These are phyloP conservation scores for Chrysogorgia sp. DNA, from an alignment of 92 coral and sea anemone genomes.

Conservation along the genomic window DNA sequence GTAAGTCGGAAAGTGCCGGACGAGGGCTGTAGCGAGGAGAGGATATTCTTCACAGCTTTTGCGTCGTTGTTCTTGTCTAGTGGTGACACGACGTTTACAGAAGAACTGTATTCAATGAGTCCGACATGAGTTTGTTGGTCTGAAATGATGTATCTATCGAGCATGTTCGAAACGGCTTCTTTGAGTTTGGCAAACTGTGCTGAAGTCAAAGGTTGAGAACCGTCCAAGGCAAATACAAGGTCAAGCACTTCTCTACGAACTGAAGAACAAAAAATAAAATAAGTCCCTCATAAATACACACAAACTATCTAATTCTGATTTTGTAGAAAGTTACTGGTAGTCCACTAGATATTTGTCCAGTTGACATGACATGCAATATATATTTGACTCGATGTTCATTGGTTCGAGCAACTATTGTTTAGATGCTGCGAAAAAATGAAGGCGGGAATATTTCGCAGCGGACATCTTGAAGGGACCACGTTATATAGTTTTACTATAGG, in stretches of 20 bases:
- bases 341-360: too few species aligned
- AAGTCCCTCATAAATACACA: neutral
- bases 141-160: conserved; percentile 63
- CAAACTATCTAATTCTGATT: neutral
- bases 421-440: too few species aligned
- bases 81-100: conserved; percentile 60
- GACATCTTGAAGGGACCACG: too few species aligned
- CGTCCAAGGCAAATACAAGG: conserved; percentile 78
- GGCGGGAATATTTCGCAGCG: too few species aligned
- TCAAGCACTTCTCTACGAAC: conserved; percentile 51
- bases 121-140: conserved; percentile 81
- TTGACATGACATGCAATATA: too few species aligned
- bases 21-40: conserved; percentile 21
- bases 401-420: too few species aligned
- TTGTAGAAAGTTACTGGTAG: too few species aligned
- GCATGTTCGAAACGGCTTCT: conserved; percentile 66
- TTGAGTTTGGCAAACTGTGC: conserved; percentile 68
- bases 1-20: conserved; percentile 1
- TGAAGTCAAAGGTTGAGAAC: conserved; percentile 71
- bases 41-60: conserved; percentile 14
- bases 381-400: too few species aligned
- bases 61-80: conserved; percentile 16
- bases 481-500: too few species aligned
- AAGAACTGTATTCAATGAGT: conserved; percentile 67
- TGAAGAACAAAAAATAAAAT: neutral